Percentiles rank a stretch among this genome's conserved stretches.
Conservation (phyloP, 1,140 invertebrate species). For the Hylaeus volcanicus region DNA sequence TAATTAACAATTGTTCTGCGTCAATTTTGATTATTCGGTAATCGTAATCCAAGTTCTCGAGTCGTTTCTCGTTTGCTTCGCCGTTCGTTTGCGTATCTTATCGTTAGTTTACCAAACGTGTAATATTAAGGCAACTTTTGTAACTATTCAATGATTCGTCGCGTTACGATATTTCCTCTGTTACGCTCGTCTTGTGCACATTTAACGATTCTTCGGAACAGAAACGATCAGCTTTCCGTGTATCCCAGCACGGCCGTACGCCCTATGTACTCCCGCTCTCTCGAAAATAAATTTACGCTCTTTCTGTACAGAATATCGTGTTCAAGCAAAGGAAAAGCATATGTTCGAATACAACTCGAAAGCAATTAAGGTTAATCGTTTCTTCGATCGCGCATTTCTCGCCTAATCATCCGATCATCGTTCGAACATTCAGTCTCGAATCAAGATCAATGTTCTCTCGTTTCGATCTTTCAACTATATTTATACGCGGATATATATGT, state of each 20-base stretch:
- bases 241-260: not conserved
- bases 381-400: not conserved
- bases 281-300: conserved; percentile 37
- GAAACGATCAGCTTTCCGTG: not conserved
- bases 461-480: conserved; percentile 42
- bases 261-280: not conserved
- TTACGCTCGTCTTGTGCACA: not conserved
- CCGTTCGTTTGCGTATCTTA: conserved; percentile 43
- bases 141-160: conserved; percentile 61
- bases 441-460: conserved; percentile 9
- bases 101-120: conserved; percentile 47
- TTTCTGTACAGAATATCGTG: conserved; percentile 33
- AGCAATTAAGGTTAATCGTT: conserved; percentile 4
- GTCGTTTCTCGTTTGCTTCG: not conserved
- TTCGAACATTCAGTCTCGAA: conserved; percentile 44
- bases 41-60: not conserved
- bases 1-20: too few species aligned
- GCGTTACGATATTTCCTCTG: conserved; percentile 7
- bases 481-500: conserved; percentile 49
- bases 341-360: not conserved
- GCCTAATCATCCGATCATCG: conserved; percentile 6
- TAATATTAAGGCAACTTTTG: conserved; percentile 76
- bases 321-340: too few species aligned
- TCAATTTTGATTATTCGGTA: too few species aligned
- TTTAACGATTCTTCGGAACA: conserved; percentile 2